These are phyloP conservation scores for Ricordea florida DNA, from an alignment of 92 coral and sea anemone genomes.

Conservation along the genomic window DNA sequence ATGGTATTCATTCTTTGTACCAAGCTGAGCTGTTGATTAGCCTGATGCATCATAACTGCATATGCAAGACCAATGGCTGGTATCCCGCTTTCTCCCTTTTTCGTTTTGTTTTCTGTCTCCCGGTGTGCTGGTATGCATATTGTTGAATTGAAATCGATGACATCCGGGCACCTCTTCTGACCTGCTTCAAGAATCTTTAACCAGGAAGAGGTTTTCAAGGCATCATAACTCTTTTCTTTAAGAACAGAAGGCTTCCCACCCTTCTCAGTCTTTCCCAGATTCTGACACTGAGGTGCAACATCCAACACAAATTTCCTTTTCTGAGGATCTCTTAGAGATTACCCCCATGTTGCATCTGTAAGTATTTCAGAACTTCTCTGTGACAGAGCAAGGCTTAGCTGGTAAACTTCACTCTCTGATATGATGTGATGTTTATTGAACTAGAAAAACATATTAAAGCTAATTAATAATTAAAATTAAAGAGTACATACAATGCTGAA, in stretches of 20 bases:
- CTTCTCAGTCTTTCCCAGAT: neutral
- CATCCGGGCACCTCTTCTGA: conserved; percentile 8
- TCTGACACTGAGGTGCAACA: neutral
- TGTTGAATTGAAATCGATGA: neutral
- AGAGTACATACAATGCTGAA: neutral
- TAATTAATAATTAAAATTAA: neutral
- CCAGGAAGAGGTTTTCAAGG: conserved; percentile 12
- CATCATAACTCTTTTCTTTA: conserved; percentile 1
- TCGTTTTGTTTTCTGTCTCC: neutral
- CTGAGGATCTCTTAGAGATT: neutral
- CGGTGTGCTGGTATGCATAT: neutral
- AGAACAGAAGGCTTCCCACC: conserved; percentile 5
- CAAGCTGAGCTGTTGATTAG: conserved; percentile 16
- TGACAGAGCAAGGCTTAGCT: neutral
- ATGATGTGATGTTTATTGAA: neutral
- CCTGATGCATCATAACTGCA: conserved; percentile 17
- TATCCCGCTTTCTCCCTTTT: conserved; percentile 7
- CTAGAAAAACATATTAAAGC: neutral
- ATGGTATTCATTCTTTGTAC: conserved; percentile 12
- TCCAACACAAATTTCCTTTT: neutral
- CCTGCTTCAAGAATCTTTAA: neutral
- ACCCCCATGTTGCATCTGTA: conserved; percentile 6
- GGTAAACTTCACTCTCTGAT: neutral
- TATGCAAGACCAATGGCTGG: conserved; percentile 21
- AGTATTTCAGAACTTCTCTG: neutral